Evolutionary conservation across 1,140 invertebrate species (phyloP), one percentile per base, ranked within the genome.

Genomic region (Drosophila aff.): DNA sequence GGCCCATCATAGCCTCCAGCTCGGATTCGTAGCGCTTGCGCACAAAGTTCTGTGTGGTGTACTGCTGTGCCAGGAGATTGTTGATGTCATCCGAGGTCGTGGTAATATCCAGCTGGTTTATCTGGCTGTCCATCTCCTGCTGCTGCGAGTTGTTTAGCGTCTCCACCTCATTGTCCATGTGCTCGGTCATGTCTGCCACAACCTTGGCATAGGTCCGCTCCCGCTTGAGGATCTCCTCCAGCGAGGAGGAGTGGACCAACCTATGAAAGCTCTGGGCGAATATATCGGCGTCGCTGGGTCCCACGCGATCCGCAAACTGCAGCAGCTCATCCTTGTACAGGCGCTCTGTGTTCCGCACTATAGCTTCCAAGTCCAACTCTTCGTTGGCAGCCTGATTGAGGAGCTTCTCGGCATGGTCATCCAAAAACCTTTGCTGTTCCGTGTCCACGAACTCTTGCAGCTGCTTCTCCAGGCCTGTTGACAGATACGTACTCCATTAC

Each of bases 231-330:
- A 98, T 96, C 0, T 96, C 96, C 91, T 97, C 96, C 23, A 98
- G 90, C 8, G 96, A 92, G 0, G 92, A 96, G 16, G 96, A 96
- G 93, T 98, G 97, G 7, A 98, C 96, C 41, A 98, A 91, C 79
- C 92, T 58, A 91, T 97, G 97, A 93, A 97, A 98, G 61, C 96
- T 96, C 60, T 96, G 95, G 16, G 96, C 96, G 94, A 97, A 97
- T 44, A 97, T 93, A 89, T 96, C 96, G 87, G 96, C 96, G 93
- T 97, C 96, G 5, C 95, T 96, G 16, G 96, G 95, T 52, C 96
- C 96, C 59, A 96, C 94, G 44, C 95, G 95, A 82, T 96, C 95
- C 1, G 95, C 95, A 93, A 95, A 95, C 86, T 96, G 95, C 31
- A 94, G 92, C 18, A 94, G 94, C 90, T 96, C 96, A 76, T 96